These are phyloP conservation scores for Silvanus unidentatus DNA, from an alignment of 2,888 invertebrate genomes.

Conservation along the genomic window DNA sequence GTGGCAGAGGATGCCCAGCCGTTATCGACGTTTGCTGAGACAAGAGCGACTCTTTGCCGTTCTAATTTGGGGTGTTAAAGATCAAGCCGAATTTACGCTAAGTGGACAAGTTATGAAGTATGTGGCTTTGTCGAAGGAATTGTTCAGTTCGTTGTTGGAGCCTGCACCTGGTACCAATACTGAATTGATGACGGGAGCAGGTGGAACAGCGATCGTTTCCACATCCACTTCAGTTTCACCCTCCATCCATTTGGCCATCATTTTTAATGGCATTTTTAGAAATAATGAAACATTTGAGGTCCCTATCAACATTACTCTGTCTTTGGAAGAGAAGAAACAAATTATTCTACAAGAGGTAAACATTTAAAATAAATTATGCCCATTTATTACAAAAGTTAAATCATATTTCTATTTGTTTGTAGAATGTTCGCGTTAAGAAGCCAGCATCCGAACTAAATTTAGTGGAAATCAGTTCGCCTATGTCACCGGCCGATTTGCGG, in stretches of 20 bases:
- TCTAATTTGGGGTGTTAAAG: conserved; percentile 69
- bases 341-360: conserved; percentile 64
- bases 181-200: conserved; percentile 56
- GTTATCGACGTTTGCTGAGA: conserved; percentile 66
- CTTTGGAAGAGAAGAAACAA: conserved; percentile 65
- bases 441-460: conserved; percentile 72
- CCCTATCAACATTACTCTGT: conserved; percentile 63
- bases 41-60: conserved; percentile 77
- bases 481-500: conserved; percentile 69
- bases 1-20: conserved; percentile 79
- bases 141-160: conserved; percentile 73
- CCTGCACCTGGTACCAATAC: conserved; percentile 56
- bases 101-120: conserved; percentile 71
- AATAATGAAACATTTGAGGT: conserved; percentile 59
- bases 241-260: conserved; percentile 71
- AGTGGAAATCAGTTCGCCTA: conserved; percentile 71
- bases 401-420: conserved; percentile 16
- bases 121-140: conserved; percentile 70
- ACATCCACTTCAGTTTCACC: conserved; percentile 75
- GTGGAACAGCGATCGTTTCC: conserved; percentile 81
- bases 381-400: not conserved
- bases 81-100: conserved; percentile 62
- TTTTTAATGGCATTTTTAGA: conserved; percentile 76
- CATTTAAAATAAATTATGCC: not conserved
- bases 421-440: conserved; percentile 62